Evolutionary conservation across 1,140 invertebrate species (phyloP), one percentile per base, ranked within the genome.

Genomic region (Calliopsis andreniformis): DNA sequence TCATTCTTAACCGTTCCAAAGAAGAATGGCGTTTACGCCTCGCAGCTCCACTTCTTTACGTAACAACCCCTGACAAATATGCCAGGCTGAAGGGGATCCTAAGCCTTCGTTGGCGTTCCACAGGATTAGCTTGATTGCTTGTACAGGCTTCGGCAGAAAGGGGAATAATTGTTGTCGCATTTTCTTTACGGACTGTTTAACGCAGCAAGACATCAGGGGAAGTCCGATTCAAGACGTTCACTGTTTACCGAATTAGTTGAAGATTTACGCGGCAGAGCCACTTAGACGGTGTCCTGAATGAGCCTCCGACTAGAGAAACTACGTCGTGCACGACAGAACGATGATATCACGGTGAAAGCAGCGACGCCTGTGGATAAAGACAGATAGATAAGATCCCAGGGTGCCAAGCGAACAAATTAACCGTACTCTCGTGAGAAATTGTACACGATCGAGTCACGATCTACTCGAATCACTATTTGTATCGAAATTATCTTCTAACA

Each of bases 141-240:
- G 62, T 64, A 67, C 75, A 64, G 20, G 49, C 63, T 80, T 80
- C 73, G 28, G 32, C 69, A 67, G 56, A 42, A 39, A 66, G 78
- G 73, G 79, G 79, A 76, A 81, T 76, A 69, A 76, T 76, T 80
- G 35, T 78, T 30, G 55, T 70, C 66, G 71, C 61, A 72, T 66
- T 49, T 76, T 68, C 77, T 81, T 87, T 80, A 81, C 83, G 79
- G 76, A 68, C 84, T 85, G 79, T 83, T 86, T 84, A 85, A 80
- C 70, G 63, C 63, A 43, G 39, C 69, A 7, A 68, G 43, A 20
- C 49, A 49, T 28, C 39, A 53, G 20, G 63, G 20, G 42, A 64
- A 35, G 49, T 35, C 66, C 51, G 71, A 55, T 80, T 68, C 69
- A 83, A 83, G 62, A 80, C 71, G 76, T 71, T 75, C 70, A 47